Base-by-base conservation (phyloP, 2,113 vertebrate genomes). In the Pimephales promelas region DNA sequence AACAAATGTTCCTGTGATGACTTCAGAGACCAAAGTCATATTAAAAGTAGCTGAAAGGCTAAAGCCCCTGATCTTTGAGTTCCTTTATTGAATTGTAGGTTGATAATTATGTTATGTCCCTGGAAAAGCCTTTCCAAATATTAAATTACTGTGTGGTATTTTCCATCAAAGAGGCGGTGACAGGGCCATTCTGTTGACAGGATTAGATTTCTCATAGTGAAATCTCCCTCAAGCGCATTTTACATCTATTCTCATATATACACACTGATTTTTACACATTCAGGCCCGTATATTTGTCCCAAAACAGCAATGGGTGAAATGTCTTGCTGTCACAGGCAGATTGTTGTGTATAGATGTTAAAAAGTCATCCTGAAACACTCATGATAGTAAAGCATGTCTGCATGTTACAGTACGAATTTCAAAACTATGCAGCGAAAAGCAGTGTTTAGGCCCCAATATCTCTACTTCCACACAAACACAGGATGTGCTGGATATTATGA, bases 91-190 rank as follows among this genome's bases (percentile, higher is more conserved):
- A 88, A 82, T 83, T 82, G 82, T 79, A 79, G 81, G 70, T 83
- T 83, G 84, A 87, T 88, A 88, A 84, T 86, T 71, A 84, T 82
- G 74, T 83, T 83, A 86, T 73, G 86, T 84, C 86, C 85, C 84
- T 84, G 85, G 70, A 87, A 88, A 88, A 71, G 85, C 81, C 81
- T 88, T 78, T 83, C 68, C 87, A 86, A 88, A 89, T 89, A 88
- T 89, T 84, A 87, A 87, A 88, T 89, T 86, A 89, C 88, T 76
- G 76, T 78, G 47, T 82, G 86, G 88, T 87, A 87, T 87, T 90
- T 81, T 87, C 83, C 71, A 88, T 86, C 89, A 87, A 87, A 86
- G 84, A 87, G 82, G 86, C 74, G 76, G 82, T 85, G 81, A 90
- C 81, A 75, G 79, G 72, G 78, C 56, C 76, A 22, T 82, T 86